Percentiles rank a stretch among this genome's conserved stretches.
phyloP scores from a whole-genome alignment of 2,113 vertebrate species.

The Phalacrocorax carbo region DNA sequence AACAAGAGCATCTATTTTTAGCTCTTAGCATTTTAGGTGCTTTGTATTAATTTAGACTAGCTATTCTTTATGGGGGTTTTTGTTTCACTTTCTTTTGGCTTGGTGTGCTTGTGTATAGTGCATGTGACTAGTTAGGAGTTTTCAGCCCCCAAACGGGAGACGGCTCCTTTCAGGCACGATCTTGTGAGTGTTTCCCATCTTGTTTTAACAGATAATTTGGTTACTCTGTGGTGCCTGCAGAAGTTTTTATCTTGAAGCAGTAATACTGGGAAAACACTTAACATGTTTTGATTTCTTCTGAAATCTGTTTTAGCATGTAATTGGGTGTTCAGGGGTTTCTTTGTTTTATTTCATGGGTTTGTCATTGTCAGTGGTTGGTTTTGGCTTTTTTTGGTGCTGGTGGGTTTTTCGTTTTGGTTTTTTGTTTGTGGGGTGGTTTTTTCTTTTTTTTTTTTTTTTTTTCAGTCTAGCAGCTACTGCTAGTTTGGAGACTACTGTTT shows the following conservation, averaged over 20 bases:
- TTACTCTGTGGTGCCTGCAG: background rate
- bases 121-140: background rate
- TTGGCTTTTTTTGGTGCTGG: too few relatives aligned
- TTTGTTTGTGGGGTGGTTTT: background rate
- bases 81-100: background rate
- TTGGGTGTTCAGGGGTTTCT: background rate
- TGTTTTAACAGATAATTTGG: background rate
- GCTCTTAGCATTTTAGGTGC: background rate
- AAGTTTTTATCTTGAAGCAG: background rate
- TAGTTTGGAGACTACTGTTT: background rate
- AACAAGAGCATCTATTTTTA: background rate
- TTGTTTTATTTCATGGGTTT: too few relatives aligned
- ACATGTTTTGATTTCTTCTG: background rate
- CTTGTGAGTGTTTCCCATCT: background rate
- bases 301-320: background rate
- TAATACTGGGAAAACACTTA: background rate
- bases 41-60: background rate
- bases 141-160: background rate
- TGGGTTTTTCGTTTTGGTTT: background rate
- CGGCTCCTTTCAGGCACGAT: background rate
- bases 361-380: too few relatives aligned
- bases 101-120: fast-evolving
- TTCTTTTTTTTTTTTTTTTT: background rate
- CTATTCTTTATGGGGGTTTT: background rate
- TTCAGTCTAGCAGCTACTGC: background rate